Base-by-base conservation (phyloP, 2,797 vertebrate species). In the Acanthornis magna region DNA sequence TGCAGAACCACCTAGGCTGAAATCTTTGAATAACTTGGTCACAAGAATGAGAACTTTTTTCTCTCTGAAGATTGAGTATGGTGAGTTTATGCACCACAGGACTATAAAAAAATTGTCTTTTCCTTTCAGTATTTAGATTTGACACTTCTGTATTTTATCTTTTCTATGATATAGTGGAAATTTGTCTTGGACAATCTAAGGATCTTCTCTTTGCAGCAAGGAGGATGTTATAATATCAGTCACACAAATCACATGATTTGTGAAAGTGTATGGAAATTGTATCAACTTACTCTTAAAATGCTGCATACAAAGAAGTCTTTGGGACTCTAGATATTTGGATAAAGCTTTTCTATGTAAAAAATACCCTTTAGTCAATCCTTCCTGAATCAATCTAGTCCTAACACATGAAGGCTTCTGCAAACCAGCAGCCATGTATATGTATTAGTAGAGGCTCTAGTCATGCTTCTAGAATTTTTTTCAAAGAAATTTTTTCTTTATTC, bases 341-440 rank as follows among this genome's bases (percentile, higher is more conserved):
- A 36, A 93, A 91, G 40, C 55, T 48, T 86, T 45, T 76, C 1
- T 67, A 36, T 45, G 18, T 73, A 60, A 88, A 84, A 89, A 57
- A 16, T 15, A 42, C 5, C 10, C 16, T 68, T 85, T 82, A 65
- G 34, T 1, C 5, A 77, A 50, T 77, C 29, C 40, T 53, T 30
- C 26, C 30, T 83, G 68, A 63, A 75, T 85, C n/a, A 66, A 61
- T 89, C 30, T 40, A 48, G 13, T 78, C 51, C n/a, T 91, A 75
- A 60, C 14, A 51, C 11, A 9, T 25, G 27, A 87, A 85, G 77
- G 27, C 55, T 83, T 76, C 50, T 72, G 45, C 55, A 90, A 95
- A 53, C 4, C n/a, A 51, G 10, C 20, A 60, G 26, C 51, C 86
- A 5, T 48, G 17, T 55, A 5, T 57, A 21, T 0, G 0, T 51